Evolutionary conservation across 2,888 invertebrate species (phyloP).

Genomic region (Augiades crinisus): DNA sequence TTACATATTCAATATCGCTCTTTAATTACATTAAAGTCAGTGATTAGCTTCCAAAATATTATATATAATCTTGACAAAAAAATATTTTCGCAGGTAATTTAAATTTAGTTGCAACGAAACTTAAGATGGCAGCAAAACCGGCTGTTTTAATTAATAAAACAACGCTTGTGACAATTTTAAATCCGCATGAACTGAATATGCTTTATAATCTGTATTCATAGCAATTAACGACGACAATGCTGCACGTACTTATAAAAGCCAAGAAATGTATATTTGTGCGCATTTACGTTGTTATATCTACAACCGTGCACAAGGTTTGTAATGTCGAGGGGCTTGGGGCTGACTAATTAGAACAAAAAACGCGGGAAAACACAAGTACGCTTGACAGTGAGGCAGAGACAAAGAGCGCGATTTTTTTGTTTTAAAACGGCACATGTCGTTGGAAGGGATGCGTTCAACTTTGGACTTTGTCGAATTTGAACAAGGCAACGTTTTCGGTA

Average conservation of each 20-base stretch:
- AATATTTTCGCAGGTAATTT: not conserved
- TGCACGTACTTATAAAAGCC: slow-evolving; percentile 21
- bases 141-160: slow-evolving; percentile 1
- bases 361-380: slow-evolving; percentile 79
- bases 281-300: slow-evolving; percentile 25
- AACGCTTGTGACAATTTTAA: slow-evolving; percentile 13
- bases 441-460: slow-evolving; percentile 21
- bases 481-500: slow-evolving; percentile 33
- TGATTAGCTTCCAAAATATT: too few relatives aligned
- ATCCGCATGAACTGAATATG: slow-evolving; percentile 17
- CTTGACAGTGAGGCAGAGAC: slow-evolving; percentile 79
- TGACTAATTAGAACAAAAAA: slow-evolving; percentile 81
- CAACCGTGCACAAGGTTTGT: slow-evolving; percentile 43
- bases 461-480: slow-evolving; percentile 25
- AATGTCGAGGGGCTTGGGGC: slow-evolving; percentile 61
- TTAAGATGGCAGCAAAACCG: not conserved
- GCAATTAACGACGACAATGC: slow-evolving; percentile 26
- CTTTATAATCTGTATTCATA: slow-evolving; percentile 25
- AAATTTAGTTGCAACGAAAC: not conserved
- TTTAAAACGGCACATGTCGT: slow-evolving; percentile 59
- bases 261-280: slow-evolving; percentile 25
- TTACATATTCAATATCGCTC: too few relatives aligned
- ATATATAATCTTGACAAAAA: too few relatives aligned
- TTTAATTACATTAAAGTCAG: too few relatives aligned
- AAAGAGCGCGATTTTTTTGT: slow-evolving; percentile 61